Conservation (phyloP, 2,797 vertebrate genomes). For the Alectoris magna region DNA sequence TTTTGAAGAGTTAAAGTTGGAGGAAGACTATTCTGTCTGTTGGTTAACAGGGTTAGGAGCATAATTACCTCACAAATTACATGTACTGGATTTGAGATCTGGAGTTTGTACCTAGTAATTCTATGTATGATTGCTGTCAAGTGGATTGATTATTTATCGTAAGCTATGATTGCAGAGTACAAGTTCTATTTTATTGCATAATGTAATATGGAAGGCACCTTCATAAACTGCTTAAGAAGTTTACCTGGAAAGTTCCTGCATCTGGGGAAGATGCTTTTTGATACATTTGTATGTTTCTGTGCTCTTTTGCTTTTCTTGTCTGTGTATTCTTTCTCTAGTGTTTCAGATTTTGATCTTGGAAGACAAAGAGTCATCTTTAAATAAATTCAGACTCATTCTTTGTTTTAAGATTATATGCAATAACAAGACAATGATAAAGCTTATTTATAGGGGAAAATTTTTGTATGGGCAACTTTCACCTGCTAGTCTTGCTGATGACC, state of each 20-base stretch:
- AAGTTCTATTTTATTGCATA: background rate
- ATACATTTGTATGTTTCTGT: background rate
- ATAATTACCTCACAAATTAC: background rate
- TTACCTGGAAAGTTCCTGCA: background rate
- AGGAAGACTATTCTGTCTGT: background rate
- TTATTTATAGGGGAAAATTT: background rate
- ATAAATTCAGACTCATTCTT: background rate
- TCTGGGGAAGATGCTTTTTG: background rate
- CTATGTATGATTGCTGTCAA: background rate
- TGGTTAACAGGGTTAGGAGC: slow-evolving; percentile 13
- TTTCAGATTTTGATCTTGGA: background rate
- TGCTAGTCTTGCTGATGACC: background rate
- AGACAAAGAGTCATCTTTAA: background rate
- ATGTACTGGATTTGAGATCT: background rate
- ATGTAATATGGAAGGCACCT: background rate
- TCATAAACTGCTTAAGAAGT: background rate
- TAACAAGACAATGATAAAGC: background rate
- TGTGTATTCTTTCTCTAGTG: background rate
- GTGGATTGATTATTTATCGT: background rate
- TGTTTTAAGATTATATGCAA: background rate
- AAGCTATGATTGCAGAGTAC: background rate
- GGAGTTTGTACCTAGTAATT: background rate
- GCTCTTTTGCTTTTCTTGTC: background rate
- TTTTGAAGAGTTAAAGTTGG: slow-evolving; percentile 11
- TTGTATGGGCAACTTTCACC: background rate